phyloP scores from a whole-genome alignment of 1,140 invertebrate genomes.

The Drosophila bocki region DNA sequence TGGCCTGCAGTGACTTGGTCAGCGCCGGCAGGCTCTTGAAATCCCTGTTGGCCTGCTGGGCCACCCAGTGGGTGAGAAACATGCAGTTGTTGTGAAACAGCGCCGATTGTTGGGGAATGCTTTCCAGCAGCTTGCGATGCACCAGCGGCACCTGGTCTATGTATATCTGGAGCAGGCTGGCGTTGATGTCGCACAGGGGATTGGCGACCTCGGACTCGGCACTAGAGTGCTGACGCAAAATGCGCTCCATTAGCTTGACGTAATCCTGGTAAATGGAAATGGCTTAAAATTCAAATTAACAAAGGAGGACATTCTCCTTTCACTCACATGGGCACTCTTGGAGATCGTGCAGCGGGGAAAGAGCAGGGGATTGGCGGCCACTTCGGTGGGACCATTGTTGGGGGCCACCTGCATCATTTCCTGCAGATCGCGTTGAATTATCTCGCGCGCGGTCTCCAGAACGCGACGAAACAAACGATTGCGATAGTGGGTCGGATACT shows the following conservation, averaged over 20 bases:
- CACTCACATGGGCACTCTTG: conserved; percentile 75
- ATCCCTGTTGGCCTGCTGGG: conserved; percentile 70
- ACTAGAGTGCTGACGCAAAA: conserved; percentile 89
- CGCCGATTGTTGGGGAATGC: conserved; percentile 94
- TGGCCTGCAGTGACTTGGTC: conserved; percentile 87
- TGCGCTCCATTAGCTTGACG: conserved; percentile 89
- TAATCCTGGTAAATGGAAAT: conserved; percentile 86
- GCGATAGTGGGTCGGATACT: conserved; percentile 92
- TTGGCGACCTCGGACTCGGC: conserved; percentile 88
- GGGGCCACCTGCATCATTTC: conserved; percentile 89
- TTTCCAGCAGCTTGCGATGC: conserved; percentile 92
- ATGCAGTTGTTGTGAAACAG: conserved; percentile 97
- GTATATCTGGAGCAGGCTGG: conserved; percentile 93
- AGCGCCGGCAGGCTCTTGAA: conserved; percentile 81
- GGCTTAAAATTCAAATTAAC: neutral
- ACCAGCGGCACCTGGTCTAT: conserved; percentile 90
- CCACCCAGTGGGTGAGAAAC: conserved; percentile 91
- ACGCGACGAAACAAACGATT: conserved; percentile 92
- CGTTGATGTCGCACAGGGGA: conserved; percentile 86
- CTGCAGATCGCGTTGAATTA: conserved; percentile 94
- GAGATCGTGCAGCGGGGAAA: conserved; percentile 89
- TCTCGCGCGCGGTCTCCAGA: conserved; percentile 88
- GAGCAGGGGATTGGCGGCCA: conserved; percentile 59
- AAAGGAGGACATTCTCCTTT: too few relatives aligned
- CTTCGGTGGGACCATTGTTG: conserved; percentile 81